Evolutionary conservation across 1,140 invertebrate species (phyloP), one percentile per base, ranked within the genome.

Genomic region (Cherax destructor): DNA sequence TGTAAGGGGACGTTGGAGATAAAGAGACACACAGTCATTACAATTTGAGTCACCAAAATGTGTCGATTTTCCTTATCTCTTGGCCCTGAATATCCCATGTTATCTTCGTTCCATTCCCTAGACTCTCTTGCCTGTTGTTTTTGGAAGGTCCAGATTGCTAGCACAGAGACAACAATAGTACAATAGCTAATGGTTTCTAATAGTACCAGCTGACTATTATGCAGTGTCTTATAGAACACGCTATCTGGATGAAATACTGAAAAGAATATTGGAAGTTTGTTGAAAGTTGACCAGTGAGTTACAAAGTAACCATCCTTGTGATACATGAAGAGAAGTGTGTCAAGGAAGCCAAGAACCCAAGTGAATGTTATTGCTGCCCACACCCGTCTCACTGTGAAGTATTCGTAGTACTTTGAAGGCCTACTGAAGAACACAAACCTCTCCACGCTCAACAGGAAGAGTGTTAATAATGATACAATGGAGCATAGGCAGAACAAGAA

Each of bases 381-480:
- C 1, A 74, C 47, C 7, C 69, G 41, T 11, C 21, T 7, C 11
- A 49, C 24, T 18, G 13, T 81, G 41, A 76, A 89, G 50, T 83
- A 89, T 2, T 76, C 79, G 18, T 59, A 41, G 80, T 89, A 89
- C 52, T 21, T 56, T 4, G 83, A 79, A 0, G 65, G 49, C 13
- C 79, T 30, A 1, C 87, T 18, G 3, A 79, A 83, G n/a, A 89
- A 24, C 21, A 89, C 18, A 59, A 83, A 56, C 47, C 87, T 56
- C 61, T 89, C 87, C 16, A 83, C 5, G 52, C 87, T 89, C 11
- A 89, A 61, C 50, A 89, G 10, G 11, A 89, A 50, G 47, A 83
- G 10, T 11, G 72, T 83, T 65, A 89, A n/a, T n/a, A 89, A 41
- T 10, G 79, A 89, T 6, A 61, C 80, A 5, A 74, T 83, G 47